Base-by-base conservation (phyloP, 2,113 vertebrate species). In the Athene cunicularia region DNA sequence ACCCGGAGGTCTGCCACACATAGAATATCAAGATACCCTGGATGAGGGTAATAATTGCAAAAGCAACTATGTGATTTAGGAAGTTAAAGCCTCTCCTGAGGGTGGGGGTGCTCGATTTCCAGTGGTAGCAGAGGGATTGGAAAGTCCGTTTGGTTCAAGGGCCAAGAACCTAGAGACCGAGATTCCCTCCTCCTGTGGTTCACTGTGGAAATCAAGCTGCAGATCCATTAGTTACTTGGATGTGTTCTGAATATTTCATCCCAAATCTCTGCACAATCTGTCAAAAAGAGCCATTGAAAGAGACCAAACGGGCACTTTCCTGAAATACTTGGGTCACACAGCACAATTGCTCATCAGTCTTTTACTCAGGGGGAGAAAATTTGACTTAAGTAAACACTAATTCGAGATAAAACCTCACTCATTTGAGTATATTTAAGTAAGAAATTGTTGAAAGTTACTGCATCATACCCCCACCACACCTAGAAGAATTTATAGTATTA, bases 1-100 rank as follows among this genome's bases (percentile, higher is more conserved):
- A 93, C 11, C 71, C 91, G 21, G 39, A 87, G 52, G 45, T 14
- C 67, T 94, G 41, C 26, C 74, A 76, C 28, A 47, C 0, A 1
- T 27, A 58, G 67, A 30, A 16, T 23, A 73, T 30, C 35, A 58
- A 90, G 15, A 93, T 67, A 74, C 32, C 33, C 11, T 30, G 21
- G 50, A 22, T 33, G 17, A 74, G 14, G 43, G 13, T 18, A 88
- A n/a, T 32, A 63, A 76, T 23, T 64, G 28, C n/a, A 83, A 71
- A 86, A 77, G 19, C 24, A 53, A 6, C 24, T 17, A 26, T 0
- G 5, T 33, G 20, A 59, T 80, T 86, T 47, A 55, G 28, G 37
- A 91, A 81, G 39, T 19, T 24, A 17, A 82, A 50, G 17, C 55
- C 4, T 0, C 30, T 79, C 41, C n/a, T 0, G 0, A 49, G 26